Base-by-base conservation (phyloP, 2,797 vertebrate species). In the Nasua narica region DNA sequence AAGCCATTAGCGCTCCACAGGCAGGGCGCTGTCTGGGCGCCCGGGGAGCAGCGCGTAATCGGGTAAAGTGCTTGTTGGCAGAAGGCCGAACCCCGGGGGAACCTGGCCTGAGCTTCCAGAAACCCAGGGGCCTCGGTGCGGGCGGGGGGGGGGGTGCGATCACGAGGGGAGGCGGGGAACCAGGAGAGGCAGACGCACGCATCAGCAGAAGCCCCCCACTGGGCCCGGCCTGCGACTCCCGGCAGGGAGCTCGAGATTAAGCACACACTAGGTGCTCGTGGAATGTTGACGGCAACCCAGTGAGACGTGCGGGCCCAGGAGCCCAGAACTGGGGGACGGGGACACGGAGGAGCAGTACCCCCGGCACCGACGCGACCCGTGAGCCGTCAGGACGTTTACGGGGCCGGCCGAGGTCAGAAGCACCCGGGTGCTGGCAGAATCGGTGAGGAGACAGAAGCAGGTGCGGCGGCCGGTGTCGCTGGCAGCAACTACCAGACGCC, bases 391-490 rank as follows among this genome's bases (percentile, higher is more conserved):
- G 74, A 50, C 1, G 0, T 79, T 79, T 79, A 52, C 25, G 40
- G 52, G 52, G 16, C 35, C 37, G 3, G 12, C 62, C 7, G 15
- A 25, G 21, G 40, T 56, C 70, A 78, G 40, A 25, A 54, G 19
- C 25, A 9, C 25, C 16, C 23, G n/a, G 16, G 15, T 4, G 2
- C 11, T 11, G 56, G 4, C 23, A 16, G 5, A 3, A n/a, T 19
- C 40, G n/a, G 58, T n/a, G n/a, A 18, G 21, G 32, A 25, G 56
- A 46, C 27, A 0, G 32, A 50, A 27, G 29, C 65, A 29, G 50
- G 13, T 2, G 0, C 37, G 16, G 32, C 9, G 1, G 48, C 25
- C 2, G 13, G 19, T 1, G 40, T 58, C 40, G 9, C 14, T 0
- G 15, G 52, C 15, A 25, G 32, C 1, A 23, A 21, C 56, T 18